Base-by-base conservation (phyloP, 2,113 vertebrate species). In the Rhadina sibilatrix region DNA sequence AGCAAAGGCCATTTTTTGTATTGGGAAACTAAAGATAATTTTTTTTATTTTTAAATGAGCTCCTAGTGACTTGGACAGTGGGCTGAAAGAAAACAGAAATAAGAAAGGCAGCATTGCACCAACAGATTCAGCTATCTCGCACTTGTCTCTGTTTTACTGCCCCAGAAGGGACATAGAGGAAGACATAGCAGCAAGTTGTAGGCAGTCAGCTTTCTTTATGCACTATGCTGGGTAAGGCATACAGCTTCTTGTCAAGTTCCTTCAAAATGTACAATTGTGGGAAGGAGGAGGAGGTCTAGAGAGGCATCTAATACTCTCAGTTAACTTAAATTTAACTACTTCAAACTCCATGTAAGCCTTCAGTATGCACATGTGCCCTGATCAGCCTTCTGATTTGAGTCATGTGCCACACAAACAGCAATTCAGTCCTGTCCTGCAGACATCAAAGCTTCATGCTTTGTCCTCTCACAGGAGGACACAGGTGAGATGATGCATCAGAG, bases 331-430 rank as follows among this genome's bases (percentile, higher is more conserved):
- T 81, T 47, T 60, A 74, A 69, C 46, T 57, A 65, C n/a, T 95
- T 75, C 31, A 35, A 90, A 54, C 86, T 83, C 46, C 46, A 37
- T 1, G 2, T 74, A 66, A 59, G 4, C 19, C 19, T 82, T 87
- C 1, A 0, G 64, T n/a, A 57, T 0, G 5, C 1, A 0, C 12
- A 4, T 2, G 15, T 76, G 50, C 47, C 61, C 59, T 30, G 40
- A 57, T 60, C 72, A 90, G 15, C 49, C 20, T 31, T 31, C 72
- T 47, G 42, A 54, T 68, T 30, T 3, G 19, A 38, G 27, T 18
- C 53, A 27, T 0, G 0, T 49, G 31, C 35, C 2, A 2, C 25
- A 9, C 11, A 33, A 3, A 6, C 0, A 1, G 16, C 0, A 4
- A 25, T 20, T 27, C 44, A n/a, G 37, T 49, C 65, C 53, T 42